Evolutionary conservation across 2,888 invertebrate species (phyloP).

Genomic region (Trypoxylon attenuatum): DNA sequence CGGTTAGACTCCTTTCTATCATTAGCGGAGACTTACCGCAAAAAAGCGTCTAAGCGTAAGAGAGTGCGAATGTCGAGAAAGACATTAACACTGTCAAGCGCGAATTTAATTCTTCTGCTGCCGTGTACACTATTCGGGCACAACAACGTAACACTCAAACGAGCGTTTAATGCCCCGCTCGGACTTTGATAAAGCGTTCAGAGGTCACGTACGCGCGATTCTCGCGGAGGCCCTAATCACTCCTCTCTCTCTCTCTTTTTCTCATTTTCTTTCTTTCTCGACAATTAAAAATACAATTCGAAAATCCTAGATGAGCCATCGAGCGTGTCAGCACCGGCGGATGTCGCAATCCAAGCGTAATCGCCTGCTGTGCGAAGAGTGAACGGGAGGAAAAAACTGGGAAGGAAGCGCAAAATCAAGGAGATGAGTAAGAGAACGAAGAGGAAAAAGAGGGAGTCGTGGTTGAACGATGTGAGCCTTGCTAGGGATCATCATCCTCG

Average conservation of each 20-base stretch:
- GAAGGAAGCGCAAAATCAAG: not conserved
- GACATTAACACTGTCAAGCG: not conserved
- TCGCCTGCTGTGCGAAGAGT: not conserved
- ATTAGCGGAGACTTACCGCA: not conserved
- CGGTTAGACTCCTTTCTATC: slow-evolving; percentile 6
- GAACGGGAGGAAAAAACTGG: not conserved
- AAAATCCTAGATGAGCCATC: slow-evolving; percentile 59
- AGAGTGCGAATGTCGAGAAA: not conserved
- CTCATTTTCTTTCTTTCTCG: too few relatives aligned
- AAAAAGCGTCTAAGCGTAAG: not conserved
- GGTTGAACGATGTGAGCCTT: slow-evolving; percentile 8
- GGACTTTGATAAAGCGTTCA: not conserved
- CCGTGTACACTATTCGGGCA: not conserved
- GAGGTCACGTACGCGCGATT: not conserved
- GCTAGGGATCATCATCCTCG: slow-evolving; percentile 39
- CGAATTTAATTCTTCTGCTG: not conserved
- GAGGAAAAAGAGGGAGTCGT: not conserved
- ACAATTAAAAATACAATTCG: slow-evolving; percentile 21
- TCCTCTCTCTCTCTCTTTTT: too few relatives aligned
- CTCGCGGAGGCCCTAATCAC: not conserved
- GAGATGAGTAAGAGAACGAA: not conserved
- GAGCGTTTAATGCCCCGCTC: not conserved
- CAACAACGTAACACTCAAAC: not conserved
- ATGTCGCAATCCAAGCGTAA: slow-evolving; percentile 36
- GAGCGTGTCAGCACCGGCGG: slow-evolving; percentile 47